A percentile compares a stretch with the other conserved stretches of the same genome.
Evolutionary conservation across 2,888 invertebrate genomes (phyloP).

Genomic region (Mythimna pallens): DNA sequence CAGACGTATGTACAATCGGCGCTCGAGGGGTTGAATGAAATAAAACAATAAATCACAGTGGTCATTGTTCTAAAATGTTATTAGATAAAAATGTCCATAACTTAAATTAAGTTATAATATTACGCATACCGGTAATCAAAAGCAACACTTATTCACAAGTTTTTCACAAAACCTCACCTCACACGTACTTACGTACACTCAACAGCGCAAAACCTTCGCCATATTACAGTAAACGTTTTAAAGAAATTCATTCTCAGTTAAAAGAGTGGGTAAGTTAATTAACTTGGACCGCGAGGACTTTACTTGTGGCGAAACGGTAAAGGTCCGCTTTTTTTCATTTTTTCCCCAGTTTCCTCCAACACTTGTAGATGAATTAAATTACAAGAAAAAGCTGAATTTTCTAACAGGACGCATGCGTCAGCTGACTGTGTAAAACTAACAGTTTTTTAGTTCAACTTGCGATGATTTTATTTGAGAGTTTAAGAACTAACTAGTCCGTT

Average conservation of each 20-base stretch:
- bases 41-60: no score
- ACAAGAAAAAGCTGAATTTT: constrained; percentile 66
- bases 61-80: no score
- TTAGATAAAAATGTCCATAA: no score
- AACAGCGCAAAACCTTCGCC: constrained; percentile 53
- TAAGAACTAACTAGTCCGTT: constrained; percentile 24
- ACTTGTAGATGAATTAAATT: constrained; percentile 74
- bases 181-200: constrained; percentile 9
- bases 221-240: constrained; percentile 62
- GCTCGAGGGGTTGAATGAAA: no score
- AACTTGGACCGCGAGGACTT: constrained; percentile 63
- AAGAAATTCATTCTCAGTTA: constrained; percentile 64
- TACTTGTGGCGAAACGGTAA: constrained; percentile 53
- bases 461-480: constrained; percentile 23
- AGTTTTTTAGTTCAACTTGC: constrained; percentile 20
- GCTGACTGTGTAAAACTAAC: constrained; percentile 52
- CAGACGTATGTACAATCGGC: no score
- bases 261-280: constrained; percentile 69
- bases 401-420: constrained; percentile 53
- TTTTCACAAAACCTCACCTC: neutral
- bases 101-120: neutral
- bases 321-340: constrained; percentile 62
- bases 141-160: neutral
- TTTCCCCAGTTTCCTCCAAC: constrained; percentile 50
- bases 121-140: neutral